Conservation (phyloP, 2,113 vertebrate genomes). For the Pangasianodon gigas region DNA sequence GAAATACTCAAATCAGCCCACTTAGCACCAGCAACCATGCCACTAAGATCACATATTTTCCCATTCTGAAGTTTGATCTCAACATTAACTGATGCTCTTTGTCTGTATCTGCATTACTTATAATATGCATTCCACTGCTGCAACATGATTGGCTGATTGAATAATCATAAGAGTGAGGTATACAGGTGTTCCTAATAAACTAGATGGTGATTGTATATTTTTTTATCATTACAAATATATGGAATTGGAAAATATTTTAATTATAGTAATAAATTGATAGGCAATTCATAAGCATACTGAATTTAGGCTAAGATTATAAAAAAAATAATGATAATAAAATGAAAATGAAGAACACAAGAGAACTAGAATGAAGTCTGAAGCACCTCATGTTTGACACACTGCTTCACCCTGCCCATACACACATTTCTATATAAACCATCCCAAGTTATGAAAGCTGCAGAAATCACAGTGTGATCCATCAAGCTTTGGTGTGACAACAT, state of each 20-base stretch:
- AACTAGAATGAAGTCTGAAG: not conserved
- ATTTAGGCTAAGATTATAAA: not conserved
- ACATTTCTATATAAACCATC: conserved; percentile 58
- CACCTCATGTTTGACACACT: not conserved
- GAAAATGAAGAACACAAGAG: not conserved
- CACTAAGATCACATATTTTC: not conserved
- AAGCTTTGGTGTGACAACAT: conserved; percentile 72
- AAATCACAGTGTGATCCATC: conserved; percentile 66
- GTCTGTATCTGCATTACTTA: not conserved
- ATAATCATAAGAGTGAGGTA: not conserved
- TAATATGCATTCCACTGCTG: not conserved
- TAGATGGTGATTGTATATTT: not conserved
- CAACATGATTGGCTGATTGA: not conserved
- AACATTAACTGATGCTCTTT: not conserved
- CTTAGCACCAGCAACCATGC: not conserved
- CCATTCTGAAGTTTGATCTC: not conserved
- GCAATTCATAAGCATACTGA: not conserved
- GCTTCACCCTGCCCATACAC: conserved; percentile 28
- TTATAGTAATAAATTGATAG: not conserved
- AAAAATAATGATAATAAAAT: not conserved
- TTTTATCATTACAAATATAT: not conserved
- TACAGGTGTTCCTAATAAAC: not conserved
- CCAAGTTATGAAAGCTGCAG: conserved; percentile 62
- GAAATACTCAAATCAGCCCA: not conserved
- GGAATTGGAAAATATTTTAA: not conserved